phyloP scores from a whole-genome alignment of 2,113 vertebrate species.

The Heloderma charlesbogerti region DNA sequence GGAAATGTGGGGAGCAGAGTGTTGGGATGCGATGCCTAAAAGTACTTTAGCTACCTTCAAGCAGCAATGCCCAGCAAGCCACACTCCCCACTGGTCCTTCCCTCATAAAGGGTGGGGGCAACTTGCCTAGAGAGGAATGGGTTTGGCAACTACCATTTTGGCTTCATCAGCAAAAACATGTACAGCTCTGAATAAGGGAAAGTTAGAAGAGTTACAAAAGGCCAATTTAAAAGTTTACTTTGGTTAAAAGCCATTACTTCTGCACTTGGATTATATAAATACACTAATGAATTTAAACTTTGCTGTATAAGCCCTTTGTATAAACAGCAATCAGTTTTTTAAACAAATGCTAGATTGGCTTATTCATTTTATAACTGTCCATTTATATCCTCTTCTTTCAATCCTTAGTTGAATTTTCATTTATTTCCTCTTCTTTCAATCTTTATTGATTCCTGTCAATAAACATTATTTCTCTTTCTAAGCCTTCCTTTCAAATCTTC shows the following conservation, averaged over 20 bases:
- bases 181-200: neutral
- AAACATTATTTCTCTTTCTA: too few relatives aligned
- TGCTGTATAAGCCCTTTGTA: neutral
- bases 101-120: neutral
- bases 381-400: too few relatives aligned
- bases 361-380: too few relatives aligned
- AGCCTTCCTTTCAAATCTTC: too few relatives aligned
- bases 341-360: conserved; percentile 11
- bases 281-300: neutral
- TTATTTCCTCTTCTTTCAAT: too few relatives aligned
- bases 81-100: neutral
- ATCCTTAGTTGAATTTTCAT: too few relatives aligned
- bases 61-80: too few relatives aligned
- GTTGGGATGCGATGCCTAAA: neutral
- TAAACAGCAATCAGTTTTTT: conserved; percentile 36
- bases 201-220: neutral
- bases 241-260: conserved; percentile 1
- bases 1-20: neutral
- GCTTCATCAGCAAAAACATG: neutral
- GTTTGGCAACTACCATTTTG: neutral
- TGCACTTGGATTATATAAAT: neutral
- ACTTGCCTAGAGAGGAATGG: neutral
- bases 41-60: neutral
- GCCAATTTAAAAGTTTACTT: neutral
- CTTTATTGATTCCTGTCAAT: too few relatives aligned